A percentile compares a stretch with the other conserved stretches of the same genome.
phyloP scores from a whole-genome alignment of 23 tunicate species.

The Phallusia fumigata region DNA sequence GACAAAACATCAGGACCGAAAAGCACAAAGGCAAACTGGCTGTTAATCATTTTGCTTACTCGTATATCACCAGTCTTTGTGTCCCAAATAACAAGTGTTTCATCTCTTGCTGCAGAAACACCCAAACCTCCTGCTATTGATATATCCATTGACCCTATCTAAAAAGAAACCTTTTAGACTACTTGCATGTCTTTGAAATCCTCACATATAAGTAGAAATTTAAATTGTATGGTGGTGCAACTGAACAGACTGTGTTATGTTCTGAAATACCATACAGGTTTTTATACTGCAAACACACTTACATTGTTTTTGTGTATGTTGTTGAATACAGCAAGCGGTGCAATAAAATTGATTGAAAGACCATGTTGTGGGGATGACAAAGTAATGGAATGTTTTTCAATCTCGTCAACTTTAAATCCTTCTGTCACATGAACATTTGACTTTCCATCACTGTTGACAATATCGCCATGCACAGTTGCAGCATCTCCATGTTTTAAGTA shows the following conservation, averaged over 20 bases:
- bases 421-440: conserved; percentile 6
- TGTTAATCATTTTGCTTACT: conserved; percentile 1
- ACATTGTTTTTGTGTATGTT: conserved; percentile 26
- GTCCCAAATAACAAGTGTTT: conserved; percentile 42
- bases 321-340: conserved; percentile 18
- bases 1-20: too few relatives aligned
- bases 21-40: too few relatives aligned
- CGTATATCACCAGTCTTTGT: conserved; percentile 39
- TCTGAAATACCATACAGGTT: too few relatives aligned
- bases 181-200: too few relatives aligned
- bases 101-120: conserved; percentile 47
- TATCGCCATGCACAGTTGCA: background rate
- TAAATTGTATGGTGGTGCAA: background rate
- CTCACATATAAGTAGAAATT: too few relatives aligned
- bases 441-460: background rate
- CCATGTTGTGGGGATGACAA: background rate
- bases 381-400: background rate
- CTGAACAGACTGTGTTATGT: background rate
- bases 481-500: background rate
- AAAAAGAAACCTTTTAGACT: too few relatives aligned
- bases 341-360: conserved; percentile 10
- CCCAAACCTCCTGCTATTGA: conserved; percentile 56
- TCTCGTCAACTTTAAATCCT: conserved; percentile 20
- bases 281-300: background rate
- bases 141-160: conserved; percentile 39